These are phyloP conservation scores for Gopherus flavomarginatus DNA, from an alignment of 2,113 vertebrate genomes.

Conservation along the genomic window DNA sequence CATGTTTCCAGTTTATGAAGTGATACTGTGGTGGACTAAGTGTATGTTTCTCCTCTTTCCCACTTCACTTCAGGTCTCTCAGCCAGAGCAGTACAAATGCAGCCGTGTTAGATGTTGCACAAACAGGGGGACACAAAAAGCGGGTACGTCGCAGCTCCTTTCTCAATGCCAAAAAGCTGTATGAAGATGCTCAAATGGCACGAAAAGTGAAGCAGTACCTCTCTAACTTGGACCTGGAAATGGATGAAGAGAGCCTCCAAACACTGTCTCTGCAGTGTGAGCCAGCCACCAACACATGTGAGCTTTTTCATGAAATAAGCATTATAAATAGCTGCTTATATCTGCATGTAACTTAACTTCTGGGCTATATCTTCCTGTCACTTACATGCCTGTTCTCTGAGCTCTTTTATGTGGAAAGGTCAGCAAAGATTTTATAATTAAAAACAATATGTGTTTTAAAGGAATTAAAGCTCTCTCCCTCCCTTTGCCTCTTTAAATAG, in stretches of 20 bases:
- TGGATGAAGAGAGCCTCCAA: constrained; percentile 96
- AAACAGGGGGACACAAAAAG: constrained; percentile 96
- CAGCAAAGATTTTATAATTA: background rate
- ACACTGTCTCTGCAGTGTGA: constrained; percentile 94
- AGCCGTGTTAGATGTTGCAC: constrained; percentile 92
- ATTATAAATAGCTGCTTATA: background rate
- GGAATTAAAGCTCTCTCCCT: background rate
- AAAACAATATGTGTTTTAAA: background rate
- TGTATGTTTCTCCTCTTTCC: constrained; percentile 36
- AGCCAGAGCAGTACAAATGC: constrained; percentile 96
- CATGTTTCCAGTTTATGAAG: background rate
- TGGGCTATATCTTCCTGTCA: background rate
- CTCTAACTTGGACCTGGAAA: constrained; percentile 92
- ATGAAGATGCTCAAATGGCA: constrained; percentile 99
- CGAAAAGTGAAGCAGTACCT: constrained; percentile 97
- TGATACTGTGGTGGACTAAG: background rate
- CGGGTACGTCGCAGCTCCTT: constrained; percentile 97
- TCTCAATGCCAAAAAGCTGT: constrained; percentile 98
- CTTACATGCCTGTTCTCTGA: background rate
- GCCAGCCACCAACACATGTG: constrained; percentile 93
- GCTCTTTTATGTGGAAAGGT: background rate
- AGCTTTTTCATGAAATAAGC: constrained; percentile 55
- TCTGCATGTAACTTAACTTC: background rate
- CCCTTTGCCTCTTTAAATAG: background rate
- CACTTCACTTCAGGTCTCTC: constrained; percentile 85